Evolutionary conservation across 2,888 invertebrate species (phyloP).

Genomic region (Pollenia amentaria): DNA sequence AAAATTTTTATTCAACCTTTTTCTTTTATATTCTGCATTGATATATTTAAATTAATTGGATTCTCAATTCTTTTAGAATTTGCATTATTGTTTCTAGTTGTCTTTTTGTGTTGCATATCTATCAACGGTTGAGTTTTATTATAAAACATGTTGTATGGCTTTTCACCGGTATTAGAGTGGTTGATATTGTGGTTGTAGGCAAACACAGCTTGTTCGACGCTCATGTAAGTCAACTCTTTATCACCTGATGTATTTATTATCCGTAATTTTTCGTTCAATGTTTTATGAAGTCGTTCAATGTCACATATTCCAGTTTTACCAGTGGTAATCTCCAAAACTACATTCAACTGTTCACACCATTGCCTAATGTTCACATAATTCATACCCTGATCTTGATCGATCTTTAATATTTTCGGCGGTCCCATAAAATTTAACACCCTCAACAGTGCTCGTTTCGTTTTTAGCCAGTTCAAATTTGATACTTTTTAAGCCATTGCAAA

Average conservation of each 20-base stretch:
- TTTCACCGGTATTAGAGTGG: slow-evolving; percentile 46
- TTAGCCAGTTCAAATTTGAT: slow-evolving; percentile 43
- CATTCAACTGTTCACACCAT: slow-evolving; percentile 58
- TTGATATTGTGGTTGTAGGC: slow-evolving; percentile 48
- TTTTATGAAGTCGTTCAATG: slow-evolving; percentile 68
- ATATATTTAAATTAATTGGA: slow-evolving; percentile 48
- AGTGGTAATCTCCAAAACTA: slow-evolving; percentile 61
- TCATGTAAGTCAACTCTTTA: slow-evolving; percentile 46
- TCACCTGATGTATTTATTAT: slow-evolving; percentile 53
- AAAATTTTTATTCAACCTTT: slow-evolving; percentile 56
- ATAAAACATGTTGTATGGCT: slow-evolving; percentile 54
- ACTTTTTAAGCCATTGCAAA: slow-evolving; percentile 55
- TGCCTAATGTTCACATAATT: slow-evolving; percentile 56
- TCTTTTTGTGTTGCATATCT: slow-evolving; percentile 2
- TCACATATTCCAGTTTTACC: slow-evolving; percentile 65
- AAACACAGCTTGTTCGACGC: slow-evolving; percentile 48
- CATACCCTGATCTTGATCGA: slow-evolving; percentile 61
- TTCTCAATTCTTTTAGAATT: background rate
- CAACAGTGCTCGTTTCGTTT: slow-evolving; percentile 55
- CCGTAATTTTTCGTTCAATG: slow-evolving; percentile 64
- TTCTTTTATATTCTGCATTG: slow-evolving; percentile 61
- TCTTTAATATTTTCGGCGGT: slow-evolving; percentile 45
- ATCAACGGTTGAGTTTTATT: slow-evolving; percentile 11
- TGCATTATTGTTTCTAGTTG: too few species aligned
- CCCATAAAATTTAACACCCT: slow-evolving; percentile 1